These are phyloP conservation scores for Cataglyphis albicans DNA, from an alignment of 2,888 invertebrate genomes.

Conservation along the genomic window DNA sequence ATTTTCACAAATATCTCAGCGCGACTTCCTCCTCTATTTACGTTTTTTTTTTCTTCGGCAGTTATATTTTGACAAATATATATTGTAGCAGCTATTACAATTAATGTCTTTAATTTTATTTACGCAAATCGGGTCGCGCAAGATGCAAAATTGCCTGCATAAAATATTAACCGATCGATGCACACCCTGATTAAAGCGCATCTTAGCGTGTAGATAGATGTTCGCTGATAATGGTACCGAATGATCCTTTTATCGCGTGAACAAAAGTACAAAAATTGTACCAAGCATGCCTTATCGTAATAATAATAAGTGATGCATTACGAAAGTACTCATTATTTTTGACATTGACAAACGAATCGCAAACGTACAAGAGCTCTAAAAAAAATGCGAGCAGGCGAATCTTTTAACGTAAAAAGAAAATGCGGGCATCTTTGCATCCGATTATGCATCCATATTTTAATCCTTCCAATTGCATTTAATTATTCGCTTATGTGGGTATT, in stretches of 20 bases:
- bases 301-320: conserved; percentile 67
- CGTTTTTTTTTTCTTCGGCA: conserved; percentile 71
- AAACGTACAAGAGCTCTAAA: conserved; percentile 42
- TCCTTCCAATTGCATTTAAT: conserved; percentile 81
- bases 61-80: conserved; percentile 69
- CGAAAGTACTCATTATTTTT: conserved; percentile 69
- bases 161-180: conserved; percentile 19
- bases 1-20: conserved; percentile 81
- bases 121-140: conserved; percentile 55
- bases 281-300: conserved; percentile 74
- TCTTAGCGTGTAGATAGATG: conserved; percentile 48
- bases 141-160: conserved; percentile 65
- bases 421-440: conserved; percentile 47
- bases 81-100: conserved; percentile 74
- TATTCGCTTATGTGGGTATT: conserved; percentile 73
- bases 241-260: conserved; percentile 55
- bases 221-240: conserved; percentile 47
- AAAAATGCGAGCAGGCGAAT: conserved; percentile 54
- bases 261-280: conserved; percentile 77
- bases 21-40: conserved; percentile 70
- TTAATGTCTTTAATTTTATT: conserved; percentile 67
- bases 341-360: conserved; percentile 52
- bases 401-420: conserved; percentile 42
- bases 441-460: conserved; percentile 70
- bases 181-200: conserved; percentile 42